Conservation (phyloP, 2,797 vertebrate genomes). For the Sebastes goodei region DNA sequence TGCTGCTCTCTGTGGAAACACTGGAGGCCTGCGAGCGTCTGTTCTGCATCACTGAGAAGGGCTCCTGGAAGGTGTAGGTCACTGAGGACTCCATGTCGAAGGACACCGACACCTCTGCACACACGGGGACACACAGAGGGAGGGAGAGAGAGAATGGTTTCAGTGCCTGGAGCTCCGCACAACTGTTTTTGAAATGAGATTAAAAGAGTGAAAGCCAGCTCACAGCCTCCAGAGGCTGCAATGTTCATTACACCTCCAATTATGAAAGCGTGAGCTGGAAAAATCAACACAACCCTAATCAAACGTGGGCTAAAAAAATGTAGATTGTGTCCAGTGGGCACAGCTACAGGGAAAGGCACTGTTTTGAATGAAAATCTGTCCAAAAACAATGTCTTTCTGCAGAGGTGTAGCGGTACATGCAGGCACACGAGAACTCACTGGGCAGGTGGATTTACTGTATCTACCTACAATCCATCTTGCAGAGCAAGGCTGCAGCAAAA, state of each 20-base stretch:
- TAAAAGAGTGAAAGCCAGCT: background rate
- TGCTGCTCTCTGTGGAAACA: slow-evolving; percentile 83
- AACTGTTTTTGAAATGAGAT: background rate
- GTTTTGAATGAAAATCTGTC: background rate
- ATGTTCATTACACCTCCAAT: background rate
- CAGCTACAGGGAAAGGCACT: background rate
- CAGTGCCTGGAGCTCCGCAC: background rate
- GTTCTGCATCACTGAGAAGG: slow-evolving; percentile 94
- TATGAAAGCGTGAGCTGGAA: background rate
- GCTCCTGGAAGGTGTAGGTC: slow-evolving; percentile 94
- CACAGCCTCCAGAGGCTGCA: background rate
- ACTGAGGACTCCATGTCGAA: slow-evolving; percentile 92
- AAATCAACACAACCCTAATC: background rate
- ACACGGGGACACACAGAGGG: background rate
- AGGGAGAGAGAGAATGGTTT: background rate
- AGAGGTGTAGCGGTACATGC: background rate
- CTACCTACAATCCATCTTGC: background rate
- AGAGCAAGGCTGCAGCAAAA: slow-evolving; percentile 6
- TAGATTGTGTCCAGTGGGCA: background rate
- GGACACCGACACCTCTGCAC: slow-evolving; percentile 93
- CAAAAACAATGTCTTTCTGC: background rate
- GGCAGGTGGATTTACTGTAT: background rate
- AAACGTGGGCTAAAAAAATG: background rate
- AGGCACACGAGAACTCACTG: background rate
- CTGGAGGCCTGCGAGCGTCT: slow-evolving; percentile 85